A percentile compares a stretch with the other conserved stretches of the same genome.
These are phyloP conservation scores for Sebastes aleutianus DNA, from an alignment of 2,797 vertebrate species.

Conservation along the genomic window DNA sequence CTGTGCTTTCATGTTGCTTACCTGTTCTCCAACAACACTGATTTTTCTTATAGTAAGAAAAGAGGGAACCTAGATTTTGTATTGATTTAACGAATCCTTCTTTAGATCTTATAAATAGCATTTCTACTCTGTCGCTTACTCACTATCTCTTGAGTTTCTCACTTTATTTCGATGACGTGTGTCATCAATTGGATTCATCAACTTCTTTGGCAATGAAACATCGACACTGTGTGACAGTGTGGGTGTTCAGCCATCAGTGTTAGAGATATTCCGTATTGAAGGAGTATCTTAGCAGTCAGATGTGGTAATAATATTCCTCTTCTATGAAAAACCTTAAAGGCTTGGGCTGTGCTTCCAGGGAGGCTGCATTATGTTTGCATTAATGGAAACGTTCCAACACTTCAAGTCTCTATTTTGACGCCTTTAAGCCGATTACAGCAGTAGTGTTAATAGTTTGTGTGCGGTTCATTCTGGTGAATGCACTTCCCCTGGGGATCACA, in stretches of 20 bases:
- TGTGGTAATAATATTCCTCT: not conserved
- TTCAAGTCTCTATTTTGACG: constrained; percentile 22
- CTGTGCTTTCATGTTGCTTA: not conserved
- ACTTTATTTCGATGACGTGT: not conserved
- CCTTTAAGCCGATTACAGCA: constrained; percentile 35
- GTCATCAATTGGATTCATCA: not conserved
- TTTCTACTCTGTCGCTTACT: not conserved
- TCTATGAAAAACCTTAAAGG: constrained; percentile 18
- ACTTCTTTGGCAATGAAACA: constrained; percentile 3
- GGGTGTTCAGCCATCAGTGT: constrained; percentile 21
- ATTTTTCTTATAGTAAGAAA: not conserved
- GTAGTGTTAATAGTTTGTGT: constrained; percentile 4
- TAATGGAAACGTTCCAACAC: constrained; percentile 15
- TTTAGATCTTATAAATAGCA: not conserved
- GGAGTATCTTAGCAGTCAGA: constrained; percentile 13
- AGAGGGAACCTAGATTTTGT: not conserved
- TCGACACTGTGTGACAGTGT: not conserved
- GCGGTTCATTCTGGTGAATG: constrained; percentile 22
- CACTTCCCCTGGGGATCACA: constrained; percentile 11
- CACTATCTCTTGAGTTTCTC: constrained; percentile 1
- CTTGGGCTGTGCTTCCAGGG: not conserved
- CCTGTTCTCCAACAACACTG: not conserved
- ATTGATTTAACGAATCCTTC: not conserved
- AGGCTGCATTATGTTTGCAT: constrained; percentile 31
- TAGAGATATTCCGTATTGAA: not conserved